phyloP scores from a whole-genome alignment of 2,113 vertebrate genomes.

The Odobenus rosmarus region DNA sequence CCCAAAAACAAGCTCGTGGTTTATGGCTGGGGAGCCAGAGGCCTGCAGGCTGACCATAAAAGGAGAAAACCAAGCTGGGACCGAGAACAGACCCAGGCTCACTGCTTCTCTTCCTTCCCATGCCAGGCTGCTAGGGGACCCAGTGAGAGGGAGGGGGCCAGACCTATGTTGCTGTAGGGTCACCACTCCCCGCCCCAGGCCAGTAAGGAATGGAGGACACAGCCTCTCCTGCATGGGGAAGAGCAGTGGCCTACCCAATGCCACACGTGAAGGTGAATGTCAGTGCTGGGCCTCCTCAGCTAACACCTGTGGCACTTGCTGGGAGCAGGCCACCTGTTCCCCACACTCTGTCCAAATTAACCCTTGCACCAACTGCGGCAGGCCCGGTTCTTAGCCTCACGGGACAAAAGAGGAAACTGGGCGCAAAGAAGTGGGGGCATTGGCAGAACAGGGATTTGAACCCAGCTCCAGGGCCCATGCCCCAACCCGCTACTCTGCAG shows the following conservation, averaged over 20 bases:
- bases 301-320: rapidly evolving
- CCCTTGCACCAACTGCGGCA: no score
- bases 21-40: constrained; percentile 78
- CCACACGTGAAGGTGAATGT: not conserved
- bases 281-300: not conserved
- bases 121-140: constrained; percentile 63
- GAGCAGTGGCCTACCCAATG: no score
- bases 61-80: constrained; percentile 82
- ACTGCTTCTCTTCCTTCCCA: not conserved
- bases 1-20: constrained; percentile 80
- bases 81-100: constrained; percentile 27
- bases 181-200: rapidly evolving
- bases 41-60: constrained; percentile 87
- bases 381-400: not conserved
- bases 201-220: not conserved
- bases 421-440: not conserved
- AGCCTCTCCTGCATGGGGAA: not conserved
- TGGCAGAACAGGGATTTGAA: not conserved
- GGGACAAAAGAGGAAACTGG: not conserved
- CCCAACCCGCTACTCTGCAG: not conserved
- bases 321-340: not conserved
- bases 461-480: not conserved
- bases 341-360: not conserved
- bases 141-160: not conserved
- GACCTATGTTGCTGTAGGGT: not conserved